Conservation (phyloP, 2,113 vertebrate species). For the Nanorana parkeri region DNA sequence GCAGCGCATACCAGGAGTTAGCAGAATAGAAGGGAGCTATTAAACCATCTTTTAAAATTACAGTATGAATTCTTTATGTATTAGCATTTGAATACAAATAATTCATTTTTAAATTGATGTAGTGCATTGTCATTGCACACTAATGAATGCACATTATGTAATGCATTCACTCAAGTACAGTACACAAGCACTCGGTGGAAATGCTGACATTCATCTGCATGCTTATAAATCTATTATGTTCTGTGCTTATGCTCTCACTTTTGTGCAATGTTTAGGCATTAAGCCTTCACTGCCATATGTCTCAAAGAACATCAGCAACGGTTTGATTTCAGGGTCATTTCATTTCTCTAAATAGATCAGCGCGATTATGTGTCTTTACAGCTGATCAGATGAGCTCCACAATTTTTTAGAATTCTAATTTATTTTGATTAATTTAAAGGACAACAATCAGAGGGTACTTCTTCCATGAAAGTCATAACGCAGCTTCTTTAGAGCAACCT, state of each 20-base stretch:
- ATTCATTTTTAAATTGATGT: slow-evolving; percentile 32
- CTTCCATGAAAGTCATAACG: too few species aligned
- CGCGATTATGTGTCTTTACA: neutral
- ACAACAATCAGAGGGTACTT: too few species aligned
- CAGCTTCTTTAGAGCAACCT: too few species aligned
- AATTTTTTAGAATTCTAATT: too few species aligned
- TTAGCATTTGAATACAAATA: slow-evolving; percentile 22
- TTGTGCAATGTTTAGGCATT: slow-evolving; percentile 2
- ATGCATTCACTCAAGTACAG: slow-evolving; percentile 17
- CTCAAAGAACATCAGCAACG: neutral
- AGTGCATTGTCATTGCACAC: slow-evolving; percentile 34
- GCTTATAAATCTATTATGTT: slow-evolving; percentile 42
- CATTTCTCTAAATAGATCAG: slow-evolving; percentile 7
- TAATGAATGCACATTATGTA: slow-evolving; percentile 28
- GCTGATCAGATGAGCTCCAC: neutral
- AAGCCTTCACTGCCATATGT: slow-evolving; percentile 4
- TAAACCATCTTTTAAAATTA: neutral
- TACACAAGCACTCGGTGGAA: slow-evolving; percentile 1
- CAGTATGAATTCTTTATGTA: neutral
- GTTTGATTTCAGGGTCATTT: slow-evolving; percentile 10
- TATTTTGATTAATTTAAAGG: too few species aligned
- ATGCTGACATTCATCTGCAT: slow-evolving; percentile 33
- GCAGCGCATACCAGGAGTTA: neutral
- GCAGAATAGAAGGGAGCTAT: neutral
- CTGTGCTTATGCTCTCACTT: slow-evolving; percentile 20